These are phyloP conservation scores for Verasper variegatus DNA, from an alignment of 2,113 vertebrate species.

Conservation along the genomic window DNA sequence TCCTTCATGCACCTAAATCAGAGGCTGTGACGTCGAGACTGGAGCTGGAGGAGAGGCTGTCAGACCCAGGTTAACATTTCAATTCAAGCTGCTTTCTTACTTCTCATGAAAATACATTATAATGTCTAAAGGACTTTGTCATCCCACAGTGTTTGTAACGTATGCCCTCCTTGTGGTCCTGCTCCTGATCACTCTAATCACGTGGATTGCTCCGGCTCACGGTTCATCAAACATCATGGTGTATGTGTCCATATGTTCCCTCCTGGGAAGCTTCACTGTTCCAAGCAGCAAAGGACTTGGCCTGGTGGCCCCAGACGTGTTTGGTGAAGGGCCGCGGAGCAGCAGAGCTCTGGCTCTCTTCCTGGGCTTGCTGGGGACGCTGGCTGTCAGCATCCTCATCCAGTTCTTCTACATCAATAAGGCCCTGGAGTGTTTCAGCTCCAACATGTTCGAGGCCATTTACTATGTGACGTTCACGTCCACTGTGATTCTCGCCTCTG, in stretches of 20 bases:
- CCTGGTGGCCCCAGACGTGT: conserved; percentile 88
- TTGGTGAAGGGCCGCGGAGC: conserved; percentile 82
- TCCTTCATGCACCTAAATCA: conserved; percentile 92
- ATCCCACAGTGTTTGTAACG: conserved; percentile 88
- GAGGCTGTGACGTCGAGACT: conserved; percentile 87
- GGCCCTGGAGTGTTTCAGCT: conserved; percentile 92
- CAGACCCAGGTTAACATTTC: conserved; percentile 87
- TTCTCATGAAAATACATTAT: background rate
- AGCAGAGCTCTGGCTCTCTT: conserved; percentile 87
- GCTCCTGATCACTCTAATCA: conserved; percentile 89
- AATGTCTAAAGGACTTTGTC: conserved; percentile 12
- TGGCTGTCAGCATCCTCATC: conserved; percentile 90
- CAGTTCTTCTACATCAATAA: conserved; percentile 98
- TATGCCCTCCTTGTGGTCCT: conserved; percentile 89
- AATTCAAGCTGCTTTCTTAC: background rate
- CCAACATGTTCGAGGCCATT: conserved; percentile 92
- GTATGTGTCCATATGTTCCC: conserved; percentile 94
- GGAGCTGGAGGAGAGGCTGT: conserved; percentile 91
- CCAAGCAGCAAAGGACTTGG: conserved; percentile 96
- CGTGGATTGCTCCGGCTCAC: conserved; percentile 89
- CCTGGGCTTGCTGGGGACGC: conserved; percentile 86
- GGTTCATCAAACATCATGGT: conserved; percentile 95
- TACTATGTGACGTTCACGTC: conserved; percentile 96
- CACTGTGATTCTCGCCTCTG: conserved; percentile 89
- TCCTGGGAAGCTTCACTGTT: conserved; percentile 96